phyloP scores from a whole-genome alignment of 2,797 vertebrate species.

The Anguilla megastoma region DNA sequence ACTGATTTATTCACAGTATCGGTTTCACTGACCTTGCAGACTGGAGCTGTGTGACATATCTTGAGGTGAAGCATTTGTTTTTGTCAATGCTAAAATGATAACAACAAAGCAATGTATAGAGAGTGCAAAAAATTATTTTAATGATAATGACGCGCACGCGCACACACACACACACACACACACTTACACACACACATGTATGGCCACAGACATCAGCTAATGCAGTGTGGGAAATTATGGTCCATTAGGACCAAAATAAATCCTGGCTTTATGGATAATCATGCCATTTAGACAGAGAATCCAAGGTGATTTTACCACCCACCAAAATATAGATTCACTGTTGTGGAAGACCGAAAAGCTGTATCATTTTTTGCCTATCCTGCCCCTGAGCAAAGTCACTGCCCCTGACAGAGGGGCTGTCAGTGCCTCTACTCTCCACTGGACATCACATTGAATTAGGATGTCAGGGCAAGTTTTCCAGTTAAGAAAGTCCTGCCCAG shows the following conservation, averaged over 20 bases:
- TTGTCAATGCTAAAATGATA: background rate
- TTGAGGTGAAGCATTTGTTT: background rate
- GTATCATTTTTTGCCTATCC: background rate
- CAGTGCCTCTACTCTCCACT: background rate
- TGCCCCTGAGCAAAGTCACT: background rate
- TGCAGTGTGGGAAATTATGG: background rate
- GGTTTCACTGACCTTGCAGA: slow-evolving; percentile 9
- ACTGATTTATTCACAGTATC: slow-evolving; percentile 4
- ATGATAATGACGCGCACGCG: background rate
- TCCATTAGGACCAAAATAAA: slow-evolving; percentile 8
- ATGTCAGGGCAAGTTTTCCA: slow-evolving; percentile 37
- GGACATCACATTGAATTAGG: slow-evolving; percentile 29
- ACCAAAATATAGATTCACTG: slow-evolving; percentile 15
- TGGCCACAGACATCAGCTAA: background rate
- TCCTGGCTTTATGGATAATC: slow-evolving; percentile 1
- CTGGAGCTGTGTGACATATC: background rate
- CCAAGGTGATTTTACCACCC: background rate
- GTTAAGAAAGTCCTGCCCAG: slow-evolving; percentile 21
- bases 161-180: background rate
- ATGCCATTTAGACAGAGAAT: slow-evolving; percentile 10
- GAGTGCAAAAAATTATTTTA: background rate
- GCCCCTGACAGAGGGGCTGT: background rate
- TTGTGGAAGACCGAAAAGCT: background rate
- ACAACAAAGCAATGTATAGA: background rate
- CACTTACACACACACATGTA: background rate